Evolutionary conservation across 2,888 invertebrate genomes (phyloP).

Genomic region (Drosophila gaucha): DNA sequence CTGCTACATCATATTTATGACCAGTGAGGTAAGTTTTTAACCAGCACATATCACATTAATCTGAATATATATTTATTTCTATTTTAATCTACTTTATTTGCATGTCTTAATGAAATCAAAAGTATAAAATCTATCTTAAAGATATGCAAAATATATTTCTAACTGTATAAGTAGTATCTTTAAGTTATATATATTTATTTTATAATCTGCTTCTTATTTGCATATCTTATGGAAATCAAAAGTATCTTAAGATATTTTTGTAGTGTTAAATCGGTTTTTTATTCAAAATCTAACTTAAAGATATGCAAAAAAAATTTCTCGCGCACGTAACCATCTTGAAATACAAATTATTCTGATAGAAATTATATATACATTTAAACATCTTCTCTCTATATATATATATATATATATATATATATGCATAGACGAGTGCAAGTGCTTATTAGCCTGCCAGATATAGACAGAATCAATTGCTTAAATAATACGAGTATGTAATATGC

Average conservation of each 20-base stretch:
- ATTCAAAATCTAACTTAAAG: background rate
- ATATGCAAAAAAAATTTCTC: too few relatives aligned
- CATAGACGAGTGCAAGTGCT: too few relatives aligned
- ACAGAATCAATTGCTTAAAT: conserved; percentile 56
- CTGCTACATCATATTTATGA: conserved; percentile 66
- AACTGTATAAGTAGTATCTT: too few relatives aligned
- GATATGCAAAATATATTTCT: conserved; percentile 23
- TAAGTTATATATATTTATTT: too few relatives aligned
- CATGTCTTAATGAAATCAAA: background rate
- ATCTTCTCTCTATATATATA: too few relatives aligned
- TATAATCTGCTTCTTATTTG: too few relatives aligned
- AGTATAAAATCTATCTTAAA: conserved; percentile 6
- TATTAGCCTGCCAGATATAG: conserved; percentile 47
- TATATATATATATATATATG: background rate
- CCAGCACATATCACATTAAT: conserved; percentile 5
- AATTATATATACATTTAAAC: too few relatives aligned
- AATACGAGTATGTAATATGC: conserved; percentile 22
- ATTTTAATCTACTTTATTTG: background rate
- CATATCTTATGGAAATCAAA: too few relatives aligned
- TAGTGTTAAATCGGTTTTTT: background rate
- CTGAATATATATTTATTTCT: background rate
- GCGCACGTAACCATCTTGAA: too few relatives aligned
- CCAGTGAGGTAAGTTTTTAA: conserved; percentile 64
- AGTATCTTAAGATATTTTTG: background rate
- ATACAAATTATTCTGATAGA: too few relatives aligned